Conservation (phyloP, 2,797 vertebrate species). For the Heliangelus exortis region DNA sequence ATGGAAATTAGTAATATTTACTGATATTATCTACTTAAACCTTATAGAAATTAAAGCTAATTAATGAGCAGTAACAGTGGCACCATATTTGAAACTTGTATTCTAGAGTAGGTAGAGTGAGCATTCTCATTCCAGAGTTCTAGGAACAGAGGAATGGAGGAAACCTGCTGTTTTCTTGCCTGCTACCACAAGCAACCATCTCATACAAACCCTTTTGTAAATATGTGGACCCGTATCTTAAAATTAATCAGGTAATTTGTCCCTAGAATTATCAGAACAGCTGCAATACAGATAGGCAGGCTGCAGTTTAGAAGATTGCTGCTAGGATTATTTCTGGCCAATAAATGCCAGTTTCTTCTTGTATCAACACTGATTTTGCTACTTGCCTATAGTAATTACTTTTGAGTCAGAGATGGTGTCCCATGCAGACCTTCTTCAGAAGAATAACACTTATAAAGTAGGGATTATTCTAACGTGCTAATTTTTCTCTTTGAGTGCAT, state of each 20-base stretch:
- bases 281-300: not conserved
- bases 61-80: conserved; percentile 22
- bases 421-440: not conserved
- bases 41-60: conserved; percentile 1
- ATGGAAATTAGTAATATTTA: not conserved
- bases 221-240: not conserved
- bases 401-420: not conserved
- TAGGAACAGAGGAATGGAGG: not conserved
- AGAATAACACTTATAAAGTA: not conserved
- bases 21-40: not conserved
- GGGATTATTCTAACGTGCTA: not conserved
- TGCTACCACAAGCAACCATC: not conserved
- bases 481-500: not conserved
- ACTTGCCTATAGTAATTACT: not conserved
- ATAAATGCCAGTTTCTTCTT: not conserved
- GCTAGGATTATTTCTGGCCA: not conserved
- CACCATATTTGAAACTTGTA: conserved; percentile 16
- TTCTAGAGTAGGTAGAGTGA: not conserved
- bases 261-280: not conserved
- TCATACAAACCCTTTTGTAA: not conserved
- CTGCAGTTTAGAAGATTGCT: not conserved
- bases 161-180: not conserved
- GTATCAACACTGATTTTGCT: not conserved
- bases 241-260: not conserved
- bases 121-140: not conserved